Percentiles rank a stretch among this genome's conserved stretches.
phyloP scores from a whole-genome alignment of 2,113 vertebrate genomes.

The Heloderma charlesbogerti region DNA sequence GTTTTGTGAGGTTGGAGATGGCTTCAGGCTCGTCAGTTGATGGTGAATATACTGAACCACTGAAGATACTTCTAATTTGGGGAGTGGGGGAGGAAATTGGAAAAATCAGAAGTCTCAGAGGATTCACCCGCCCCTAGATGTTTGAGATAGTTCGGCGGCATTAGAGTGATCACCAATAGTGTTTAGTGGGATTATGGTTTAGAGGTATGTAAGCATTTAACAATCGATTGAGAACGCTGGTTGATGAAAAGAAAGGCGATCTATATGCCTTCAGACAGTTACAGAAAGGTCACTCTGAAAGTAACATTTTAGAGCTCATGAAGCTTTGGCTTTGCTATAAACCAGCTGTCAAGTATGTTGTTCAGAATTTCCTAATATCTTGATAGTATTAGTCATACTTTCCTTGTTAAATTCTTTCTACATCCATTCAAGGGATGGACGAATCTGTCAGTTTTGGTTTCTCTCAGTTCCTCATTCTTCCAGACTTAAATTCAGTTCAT shows the following conservation, averaged over 20 bases:
- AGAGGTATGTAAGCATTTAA: neutral
- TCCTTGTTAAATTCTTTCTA: neutral
- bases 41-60: neutral
- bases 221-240: neutral
- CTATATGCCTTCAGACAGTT: neutral
- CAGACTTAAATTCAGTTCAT: no score
- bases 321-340: neutral
- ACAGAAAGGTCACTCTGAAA: neutral
- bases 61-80: neutral
- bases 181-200: neutral
- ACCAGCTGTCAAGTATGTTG: neutral
- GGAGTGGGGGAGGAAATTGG: neutral
- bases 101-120: neutral
- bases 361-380: constrained; percentile 4
- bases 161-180: neutral
- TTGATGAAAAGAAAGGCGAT: neutral
- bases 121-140: neutral
- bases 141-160: neutral
- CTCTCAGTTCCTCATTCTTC: no score
- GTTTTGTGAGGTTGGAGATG: no score
- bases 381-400: neutral
- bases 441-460: no score
- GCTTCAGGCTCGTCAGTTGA: neutral
- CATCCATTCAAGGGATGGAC: neutral
- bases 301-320: neutral